Percentiles rank a stretch among this genome's conserved stretches.
These are phyloP conservation scores for Leptinotarsa defecta DNA, from an alignment of 1,140 invertebrate species.

Conservation along the genomic window DNA sequence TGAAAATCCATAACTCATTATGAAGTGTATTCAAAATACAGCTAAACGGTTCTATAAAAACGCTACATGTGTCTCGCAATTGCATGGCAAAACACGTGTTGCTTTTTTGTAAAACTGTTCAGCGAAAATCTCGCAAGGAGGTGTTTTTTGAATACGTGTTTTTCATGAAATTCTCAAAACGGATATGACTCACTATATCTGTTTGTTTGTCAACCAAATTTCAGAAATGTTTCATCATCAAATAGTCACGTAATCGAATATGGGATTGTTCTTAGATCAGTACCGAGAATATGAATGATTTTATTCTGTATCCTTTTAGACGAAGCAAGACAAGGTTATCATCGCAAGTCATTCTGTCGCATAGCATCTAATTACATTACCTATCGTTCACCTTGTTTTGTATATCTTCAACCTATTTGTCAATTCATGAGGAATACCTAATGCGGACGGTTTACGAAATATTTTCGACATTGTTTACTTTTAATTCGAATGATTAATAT, in stretches of 20 bases:
- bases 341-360: not conserved
- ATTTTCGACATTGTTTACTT: not conserved
- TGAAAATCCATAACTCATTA: too few relatives aligned
- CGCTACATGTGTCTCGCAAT: too few relatives aligned
- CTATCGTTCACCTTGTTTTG: not conserved
- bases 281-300: not conserved
- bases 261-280: not conserved
- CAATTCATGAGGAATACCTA: not conserved
- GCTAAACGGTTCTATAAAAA: too few relatives aligned
- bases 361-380: not conserved
- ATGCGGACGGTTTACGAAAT: not conserved
- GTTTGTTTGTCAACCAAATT: too few relatives aligned
- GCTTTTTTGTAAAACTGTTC: too few relatives aligned
- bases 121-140: too few relatives aligned
- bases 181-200: too few relatives aligned
- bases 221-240: too few relatives aligned
- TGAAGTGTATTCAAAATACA: too few relatives aligned
- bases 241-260: not conserved
- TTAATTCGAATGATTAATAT: not conserved
- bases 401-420: not conserved
- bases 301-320: not conserved
- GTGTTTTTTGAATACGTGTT: too few relatives aligned
- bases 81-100: too few relatives aligned
- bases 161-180: too few relatives aligned
- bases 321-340: not conserved